These are phyloP conservation scores for Drosophila sordidula DNA, from an alignment of 2,888 invertebrate species.

Conservation along the genomic window DNA sequence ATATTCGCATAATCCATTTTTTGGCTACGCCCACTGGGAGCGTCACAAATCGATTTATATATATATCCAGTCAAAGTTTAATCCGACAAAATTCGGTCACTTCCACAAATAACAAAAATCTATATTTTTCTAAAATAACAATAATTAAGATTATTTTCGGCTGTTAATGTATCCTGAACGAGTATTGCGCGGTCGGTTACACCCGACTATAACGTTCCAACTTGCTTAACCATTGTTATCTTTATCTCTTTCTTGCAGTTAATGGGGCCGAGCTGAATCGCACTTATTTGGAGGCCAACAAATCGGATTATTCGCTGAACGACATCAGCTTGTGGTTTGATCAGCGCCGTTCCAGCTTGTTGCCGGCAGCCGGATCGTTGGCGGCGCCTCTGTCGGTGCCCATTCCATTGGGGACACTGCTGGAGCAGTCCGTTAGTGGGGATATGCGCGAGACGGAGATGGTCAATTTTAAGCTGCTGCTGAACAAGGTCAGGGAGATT, in stretches of 20 bases:
- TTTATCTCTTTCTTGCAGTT: constrained; percentile 61
- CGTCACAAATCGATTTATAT: too few relatives aligned
- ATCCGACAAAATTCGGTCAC: too few relatives aligned
- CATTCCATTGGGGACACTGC: constrained; percentile 51
- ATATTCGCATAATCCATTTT: too few relatives aligned
- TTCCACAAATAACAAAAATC: too few relatives aligned
- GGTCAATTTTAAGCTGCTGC: constrained; percentile 82
- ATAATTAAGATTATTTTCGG: too few relatives aligned
- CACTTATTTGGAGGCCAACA: constrained; percentile 84
- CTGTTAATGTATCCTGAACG: too few relatives aligned
- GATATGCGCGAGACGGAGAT: constrained; percentile 83
- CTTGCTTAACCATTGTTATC: not conserved
- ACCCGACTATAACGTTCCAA: too few relatives aligned
- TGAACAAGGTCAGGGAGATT: constrained; percentile 84
- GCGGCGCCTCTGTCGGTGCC: constrained; percentile 23
- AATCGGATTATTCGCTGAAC: constrained; percentile 83
- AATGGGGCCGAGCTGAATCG: constrained; percentile 84
- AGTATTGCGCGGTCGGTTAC: too few relatives aligned
- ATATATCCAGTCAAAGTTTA: too few relatives aligned
- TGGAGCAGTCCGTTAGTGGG: constrained; percentile 55
- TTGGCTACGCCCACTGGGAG: too few relatives aligned
- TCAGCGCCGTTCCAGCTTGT: constrained; percentile 65
- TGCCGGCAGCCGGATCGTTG: constrained; percentile 21
- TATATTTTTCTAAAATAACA: too few relatives aligned
- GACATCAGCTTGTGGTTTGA: constrained; percentile 84